phyloP scores from a whole-genome alignment of 1,140 invertebrate species.

The Drosophila baimaii region DNA sequence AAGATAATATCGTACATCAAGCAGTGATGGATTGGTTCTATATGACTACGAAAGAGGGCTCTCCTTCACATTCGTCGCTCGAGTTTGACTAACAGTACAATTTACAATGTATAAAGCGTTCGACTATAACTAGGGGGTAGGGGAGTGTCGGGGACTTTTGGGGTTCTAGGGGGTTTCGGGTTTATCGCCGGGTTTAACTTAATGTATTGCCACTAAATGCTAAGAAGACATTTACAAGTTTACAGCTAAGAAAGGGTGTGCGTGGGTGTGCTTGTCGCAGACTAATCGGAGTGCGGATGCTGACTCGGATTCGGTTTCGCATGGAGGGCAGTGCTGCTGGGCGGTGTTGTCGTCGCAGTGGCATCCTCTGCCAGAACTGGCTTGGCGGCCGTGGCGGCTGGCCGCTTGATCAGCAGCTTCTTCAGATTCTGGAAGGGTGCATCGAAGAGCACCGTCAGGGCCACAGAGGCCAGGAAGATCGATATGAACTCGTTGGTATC shows the following conservation, averaged over 20 bases:
- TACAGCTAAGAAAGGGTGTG: conserved; percentile 12
- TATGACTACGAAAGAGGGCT: conserved; percentile 48
- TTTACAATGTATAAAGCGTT: conserved; percentile 81
- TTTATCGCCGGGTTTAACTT: conserved; percentile 33
- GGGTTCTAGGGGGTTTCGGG: background rate
- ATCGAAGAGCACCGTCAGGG: conserved; percentile 88
- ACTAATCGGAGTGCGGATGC: conserved; percentile 69
- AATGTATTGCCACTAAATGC: conserved; percentile 78
- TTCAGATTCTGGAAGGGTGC: conserved; percentile 89
- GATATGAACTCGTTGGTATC: conserved; percentile 86
- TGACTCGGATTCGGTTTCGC: conserved; percentile 11
- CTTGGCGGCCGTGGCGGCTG: conserved; percentile 18
- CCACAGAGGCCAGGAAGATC: conserved; percentile 86
- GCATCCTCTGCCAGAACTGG: conserved; percentile 4
- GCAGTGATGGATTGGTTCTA: conserved; percentile 63
- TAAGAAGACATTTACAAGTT: conserved; percentile 60
- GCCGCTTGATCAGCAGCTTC: conserved; percentile 85
- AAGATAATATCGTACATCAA: conserved; percentile 70
- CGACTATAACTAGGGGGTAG: conserved; percentile 62
- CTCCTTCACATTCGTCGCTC: conserved; percentile 26
- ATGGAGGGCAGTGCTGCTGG: conserved; percentile 41
- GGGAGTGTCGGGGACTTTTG: background rate
- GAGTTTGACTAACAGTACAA: conserved; percentile 71
- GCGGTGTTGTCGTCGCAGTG: conserved; percentile 36
- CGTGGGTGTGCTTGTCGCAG: background rate